These are phyloP conservation scores for Bhutanitis thaidina DNA, from an alignment of 2,888 invertebrate genomes.

Conservation along the genomic window DNA sequence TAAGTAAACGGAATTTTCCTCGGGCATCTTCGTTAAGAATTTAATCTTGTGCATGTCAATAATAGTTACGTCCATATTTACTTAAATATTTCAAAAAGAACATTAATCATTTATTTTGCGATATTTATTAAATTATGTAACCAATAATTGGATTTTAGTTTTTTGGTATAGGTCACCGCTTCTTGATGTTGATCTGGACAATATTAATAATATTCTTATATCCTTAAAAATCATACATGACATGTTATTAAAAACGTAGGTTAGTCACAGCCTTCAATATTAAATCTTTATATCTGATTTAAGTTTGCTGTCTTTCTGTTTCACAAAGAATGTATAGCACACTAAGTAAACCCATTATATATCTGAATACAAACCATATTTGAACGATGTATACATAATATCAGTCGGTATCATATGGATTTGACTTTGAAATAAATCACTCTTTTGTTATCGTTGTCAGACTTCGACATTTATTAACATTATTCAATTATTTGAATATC, in stretches of 20 bases:
- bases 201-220: too few species aligned
- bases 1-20: conserved; percentile 5
- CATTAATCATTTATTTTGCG: conserved; percentile 3
- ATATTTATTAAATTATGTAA: not conserved
- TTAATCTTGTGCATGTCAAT: conserved; percentile 13
- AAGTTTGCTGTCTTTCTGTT: too few species aligned
- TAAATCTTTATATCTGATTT: too few species aligned
- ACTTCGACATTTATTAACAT: conserved; percentile 7
- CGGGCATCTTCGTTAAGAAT: conserved; percentile 12
- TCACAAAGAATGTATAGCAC: not conserved
- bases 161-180: too few species aligned
- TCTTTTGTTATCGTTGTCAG: conserved; percentile 17
- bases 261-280: too few species aligned
- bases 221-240: too few species aligned
- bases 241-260: too few species aligned
- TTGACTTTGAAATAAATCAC: conserved; percentile 20
- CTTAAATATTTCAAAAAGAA: not conserved
- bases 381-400: not conserved
- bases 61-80: conserved; percentile 2
- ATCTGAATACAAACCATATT: not conserved
- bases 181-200: too few species aligned
- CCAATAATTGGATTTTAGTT: too few species aligned
- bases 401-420: not conserved
- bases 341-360: not conserved
- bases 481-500: conserved; percentile 2